A percentile compares a stretch with the other conserved stretches of the same genome.
phyloP scores from a whole-genome alignment of 2,113 vertebrate species.

The Genyomyrus donnyi region DNA sequence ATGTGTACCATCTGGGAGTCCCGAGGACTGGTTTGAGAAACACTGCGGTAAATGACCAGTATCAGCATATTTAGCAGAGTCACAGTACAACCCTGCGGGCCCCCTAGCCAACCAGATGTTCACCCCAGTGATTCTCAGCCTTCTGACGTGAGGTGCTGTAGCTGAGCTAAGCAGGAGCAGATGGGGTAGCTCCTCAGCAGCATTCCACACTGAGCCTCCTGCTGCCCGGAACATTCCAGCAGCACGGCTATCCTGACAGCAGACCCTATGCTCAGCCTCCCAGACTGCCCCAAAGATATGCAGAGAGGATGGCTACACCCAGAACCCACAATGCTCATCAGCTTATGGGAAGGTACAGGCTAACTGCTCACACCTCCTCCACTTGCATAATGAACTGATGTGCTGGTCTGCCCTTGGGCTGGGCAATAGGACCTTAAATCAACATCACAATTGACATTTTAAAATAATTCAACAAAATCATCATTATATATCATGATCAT shows the following conservation, averaged over 20 bases:
- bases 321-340: neutral
- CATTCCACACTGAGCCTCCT: neutral
- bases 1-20: neutral
- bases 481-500: too few species aligned
- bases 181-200: neutral
- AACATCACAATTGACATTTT: too few species aligned
- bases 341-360: neutral
- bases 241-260: neutral
- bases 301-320: neutral
- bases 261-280: neutral
- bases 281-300: neutral
- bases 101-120: neutral
- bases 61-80: neutral
- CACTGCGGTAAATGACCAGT: neutral
- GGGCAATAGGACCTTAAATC: too few species aligned
- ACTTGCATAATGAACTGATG: neutral
- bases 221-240: neutral
- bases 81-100: neutral
- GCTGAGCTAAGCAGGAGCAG: neutral
- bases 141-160: neutral
- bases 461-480: too few species aligned
- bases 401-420: neutral
- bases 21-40: too few species aligned
- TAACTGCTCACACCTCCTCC: neutral
- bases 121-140: neutral